phyloP scores from a whole-genome alignment of 2,888 invertebrate genomes.

The Lasioglossum calceatum region DNA sequence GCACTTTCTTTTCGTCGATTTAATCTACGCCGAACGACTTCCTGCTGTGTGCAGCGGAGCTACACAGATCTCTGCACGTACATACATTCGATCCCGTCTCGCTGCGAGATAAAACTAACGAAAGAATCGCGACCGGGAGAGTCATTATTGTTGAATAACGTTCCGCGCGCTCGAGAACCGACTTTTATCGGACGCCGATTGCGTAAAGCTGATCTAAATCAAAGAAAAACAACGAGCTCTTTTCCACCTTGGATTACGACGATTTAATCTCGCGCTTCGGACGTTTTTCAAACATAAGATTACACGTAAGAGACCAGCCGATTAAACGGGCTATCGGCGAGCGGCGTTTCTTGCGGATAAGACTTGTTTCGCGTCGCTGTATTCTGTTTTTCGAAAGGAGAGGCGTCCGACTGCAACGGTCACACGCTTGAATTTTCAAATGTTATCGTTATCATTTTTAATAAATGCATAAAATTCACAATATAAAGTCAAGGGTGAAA shows the following conservation, averaged over 20 bases:
- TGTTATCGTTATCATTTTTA: too few species aligned
- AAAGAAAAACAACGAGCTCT: constrained; percentile 1
- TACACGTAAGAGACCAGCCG: not conserved
- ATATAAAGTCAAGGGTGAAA: too few species aligned
- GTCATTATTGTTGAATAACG: not conserved
- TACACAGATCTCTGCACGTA: not conserved
- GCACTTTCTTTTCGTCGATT: constrained; percentile 1
- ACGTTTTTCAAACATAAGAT: not conserved
- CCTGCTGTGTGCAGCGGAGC: not conserved
- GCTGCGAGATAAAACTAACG: not conserved
- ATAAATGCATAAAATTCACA: too few species aligned
- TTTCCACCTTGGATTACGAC: not conserved
- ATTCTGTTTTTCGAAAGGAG: not conserved
- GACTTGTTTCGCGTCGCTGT: not conserved
- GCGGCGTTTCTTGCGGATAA: not conserved
- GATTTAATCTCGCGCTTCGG: constrained; percentile 1
- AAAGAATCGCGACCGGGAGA: not conserved
- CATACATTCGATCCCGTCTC: not conserved
- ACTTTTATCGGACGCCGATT: not conserved
- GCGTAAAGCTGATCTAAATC: not conserved
- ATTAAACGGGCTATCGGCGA: not conserved
- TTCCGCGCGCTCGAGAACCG: not conserved
- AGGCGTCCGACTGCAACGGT: not conserved
- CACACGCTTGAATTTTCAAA: not conserved
- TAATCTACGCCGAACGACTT: constrained; percentile 4